phyloP scores from a whole-genome alignment of 2,888 invertebrate genomes.

The Arctia plantaginis region DNA sequence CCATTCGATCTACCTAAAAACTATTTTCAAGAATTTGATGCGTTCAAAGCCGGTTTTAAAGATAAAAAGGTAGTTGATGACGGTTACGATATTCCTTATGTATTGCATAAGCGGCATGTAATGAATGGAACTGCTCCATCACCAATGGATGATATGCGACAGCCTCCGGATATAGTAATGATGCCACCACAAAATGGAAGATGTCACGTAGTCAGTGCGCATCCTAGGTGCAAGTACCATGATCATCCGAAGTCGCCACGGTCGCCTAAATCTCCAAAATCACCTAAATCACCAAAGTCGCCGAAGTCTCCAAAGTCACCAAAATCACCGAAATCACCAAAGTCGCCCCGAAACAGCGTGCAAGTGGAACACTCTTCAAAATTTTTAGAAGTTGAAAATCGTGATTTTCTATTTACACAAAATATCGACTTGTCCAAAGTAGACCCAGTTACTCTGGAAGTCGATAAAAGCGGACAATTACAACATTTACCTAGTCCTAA shows the following conservation, averaged over 20 bases:
- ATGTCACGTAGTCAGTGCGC: slow-evolving; percentile 76
- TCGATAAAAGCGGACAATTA: slow-evolving; percentile 88
- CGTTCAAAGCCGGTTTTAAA: slow-evolving; percentile 85
- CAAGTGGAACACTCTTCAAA: slow-evolving; percentile 76
- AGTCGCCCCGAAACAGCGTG: slow-evolving; percentile 80
- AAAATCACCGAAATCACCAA: slow-evolving; percentile 87
- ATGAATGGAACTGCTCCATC: slow-evolving; percentile 93
- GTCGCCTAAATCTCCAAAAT: slow-evolving; percentile 82
- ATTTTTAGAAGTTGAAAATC: slow-evolving; percentile 84
- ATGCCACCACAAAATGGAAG: slow-evolving; percentile 81
- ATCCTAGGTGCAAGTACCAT: slow-evolving; percentile 82
- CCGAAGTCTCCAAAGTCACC: slow-evolving; percentile 88
- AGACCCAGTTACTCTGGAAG: slow-evolving; percentile 90
- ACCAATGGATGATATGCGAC: slow-evolving; percentile 80
- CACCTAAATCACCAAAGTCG: slow-evolving; percentile 88
- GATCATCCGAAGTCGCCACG: slow-evolving; percentile 84
- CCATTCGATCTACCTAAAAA: slow-evolving; percentile 91
- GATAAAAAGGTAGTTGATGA: slow-evolving; percentile 82
- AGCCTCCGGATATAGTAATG: slow-evolving; percentile 80
- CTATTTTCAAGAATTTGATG: slow-evolving; percentile 89
- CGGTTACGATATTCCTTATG: slow-evolving; percentile 93
- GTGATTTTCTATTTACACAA: slow-evolving; percentile 90
- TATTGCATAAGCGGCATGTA: slow-evolving; percentile 93
- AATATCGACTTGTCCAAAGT: slow-evolving; percentile 91
- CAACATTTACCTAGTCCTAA: slow-evolving; percentile 90